Evolutionary conservation across 2,797 vertebrate genomes (phyloP).

Genomic region (Fratercula arctica): DNA sequence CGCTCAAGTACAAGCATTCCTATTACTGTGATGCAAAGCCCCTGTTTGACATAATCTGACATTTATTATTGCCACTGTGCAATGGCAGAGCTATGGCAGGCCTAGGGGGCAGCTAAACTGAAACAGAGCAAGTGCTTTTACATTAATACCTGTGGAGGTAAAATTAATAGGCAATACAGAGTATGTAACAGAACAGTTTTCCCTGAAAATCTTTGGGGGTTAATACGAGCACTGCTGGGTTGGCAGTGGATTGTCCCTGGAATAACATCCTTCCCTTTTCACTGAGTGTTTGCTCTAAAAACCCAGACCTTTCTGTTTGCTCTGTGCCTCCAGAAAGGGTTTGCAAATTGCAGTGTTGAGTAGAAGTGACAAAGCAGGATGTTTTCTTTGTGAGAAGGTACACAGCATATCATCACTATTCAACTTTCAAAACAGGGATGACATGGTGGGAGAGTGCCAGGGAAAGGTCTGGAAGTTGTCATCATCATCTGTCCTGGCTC

Average conservation of each 20-base stretch:
- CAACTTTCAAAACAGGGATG: slow-evolving; percentile 47
- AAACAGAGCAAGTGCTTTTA: neutral
- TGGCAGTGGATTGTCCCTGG: neutral
- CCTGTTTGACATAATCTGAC: neutral
- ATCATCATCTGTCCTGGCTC: neutral
- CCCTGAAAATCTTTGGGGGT: neutral
- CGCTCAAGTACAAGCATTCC: neutral
- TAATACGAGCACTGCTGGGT: neutral
- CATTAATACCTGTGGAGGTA: neutral
- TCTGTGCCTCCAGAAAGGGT: slow-evolving; percentile 19
- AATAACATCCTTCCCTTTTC: slow-evolving; percentile 47
- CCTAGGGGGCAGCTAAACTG: neutral
- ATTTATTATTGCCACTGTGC: neutral
- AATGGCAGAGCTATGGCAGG: neutral
- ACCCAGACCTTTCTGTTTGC: slow-evolving; percentile 9
- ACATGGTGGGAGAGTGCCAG: slow-evolving; percentile 37
- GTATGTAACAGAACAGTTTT: neutral
- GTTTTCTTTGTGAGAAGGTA: slow-evolving; percentile 63
- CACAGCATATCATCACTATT: slow-evolving; percentile 58
- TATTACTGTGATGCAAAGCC: neutral
- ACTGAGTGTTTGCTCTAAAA: slow-evolving; percentile 16
- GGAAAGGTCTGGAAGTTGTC: neutral
- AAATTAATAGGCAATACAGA: neutral
- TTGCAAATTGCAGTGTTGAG: slow-evolving; percentile 20
- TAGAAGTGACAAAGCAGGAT: slow-evolving; percentile 57